These are phyloP conservation scores for Syndactyla subalaris DNA, from an alignment of 2,797 vertebrate species.

Conservation along the genomic window DNA sequence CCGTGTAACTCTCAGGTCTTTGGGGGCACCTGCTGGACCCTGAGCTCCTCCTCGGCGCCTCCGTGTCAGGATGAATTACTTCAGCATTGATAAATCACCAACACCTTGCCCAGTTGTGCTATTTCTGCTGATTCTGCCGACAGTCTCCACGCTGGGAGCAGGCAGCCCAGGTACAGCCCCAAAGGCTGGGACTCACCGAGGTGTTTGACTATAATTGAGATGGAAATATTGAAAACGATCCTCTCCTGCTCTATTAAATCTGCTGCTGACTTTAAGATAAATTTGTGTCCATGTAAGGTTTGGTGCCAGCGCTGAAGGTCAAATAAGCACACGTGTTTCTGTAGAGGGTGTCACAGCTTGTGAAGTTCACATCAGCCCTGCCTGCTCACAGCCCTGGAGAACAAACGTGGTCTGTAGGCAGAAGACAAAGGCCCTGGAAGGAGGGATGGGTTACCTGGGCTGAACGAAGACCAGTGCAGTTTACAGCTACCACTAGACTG, in stretches of 20 bases:
- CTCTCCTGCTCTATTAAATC: constrained; percentile 31
- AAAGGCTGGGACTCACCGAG: constrained; percentile 24
- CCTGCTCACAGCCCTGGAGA: background rate
- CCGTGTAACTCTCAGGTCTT: constrained; percentile 12
- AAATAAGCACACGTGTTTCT: background rate
- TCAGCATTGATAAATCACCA: constrained; percentile 51
- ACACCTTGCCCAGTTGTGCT: constrained; percentile 27
- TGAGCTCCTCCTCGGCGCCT: background rate
- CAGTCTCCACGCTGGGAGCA: background rate
- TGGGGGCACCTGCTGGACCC: constrained; percentile 19
- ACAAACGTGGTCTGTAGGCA: background rate
- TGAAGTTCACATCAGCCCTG: background rate
- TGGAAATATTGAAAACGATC: constrained; percentile 37
- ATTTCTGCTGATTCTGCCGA: constrained; percentile 55
- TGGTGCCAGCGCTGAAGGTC: background rate
- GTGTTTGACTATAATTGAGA: constrained; percentile 59
- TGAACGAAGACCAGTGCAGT: background rate
- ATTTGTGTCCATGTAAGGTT: constrained; percentile 19
- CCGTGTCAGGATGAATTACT: constrained; percentile 29
- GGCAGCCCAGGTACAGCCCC: constrained; percentile 31
- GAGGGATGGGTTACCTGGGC: background rate
- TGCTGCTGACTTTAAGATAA: constrained; percentile 22
- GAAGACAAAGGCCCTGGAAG: background rate
- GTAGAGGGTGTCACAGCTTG: background rate
- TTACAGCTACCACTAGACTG: background rate